These are phyloP conservation scores for Nanorana parkeri DNA, from an alignment of 2,113 vertebrate species.

Conservation along the genomic window DNA sequence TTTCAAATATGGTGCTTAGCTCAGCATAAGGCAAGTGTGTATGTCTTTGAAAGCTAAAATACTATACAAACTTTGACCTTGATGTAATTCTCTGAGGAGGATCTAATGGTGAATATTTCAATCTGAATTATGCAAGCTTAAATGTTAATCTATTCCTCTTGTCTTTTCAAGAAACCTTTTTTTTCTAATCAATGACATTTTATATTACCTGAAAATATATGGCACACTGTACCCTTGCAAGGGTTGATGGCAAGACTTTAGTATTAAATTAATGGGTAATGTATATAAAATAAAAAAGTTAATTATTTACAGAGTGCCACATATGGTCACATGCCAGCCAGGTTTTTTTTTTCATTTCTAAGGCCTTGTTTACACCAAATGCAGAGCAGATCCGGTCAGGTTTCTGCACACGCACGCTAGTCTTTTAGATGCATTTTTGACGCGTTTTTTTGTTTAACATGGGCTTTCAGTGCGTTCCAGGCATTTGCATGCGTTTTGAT, in stretches of 20 bases:
- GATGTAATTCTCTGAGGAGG: conserved; percentile 42
- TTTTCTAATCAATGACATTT: conserved; percentile 48
- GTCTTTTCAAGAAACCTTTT: conserved; percentile 47
- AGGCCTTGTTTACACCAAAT: no score
- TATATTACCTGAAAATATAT: conserved; percentile 21
- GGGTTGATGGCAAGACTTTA: conserved; percentile 15
- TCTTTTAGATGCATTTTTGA: no score
- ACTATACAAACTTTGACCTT: conserved; percentile 54
- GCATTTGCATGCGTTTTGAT: no score
- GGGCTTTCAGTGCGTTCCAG: no score
- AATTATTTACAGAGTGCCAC: no score
- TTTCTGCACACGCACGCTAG: no score
- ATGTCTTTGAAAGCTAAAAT: conserved; percentile 43
- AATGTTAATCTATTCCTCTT: conserved; percentile 55
- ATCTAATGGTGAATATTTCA: conserved; percentile 51
- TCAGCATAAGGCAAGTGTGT: conserved; percentile 42
- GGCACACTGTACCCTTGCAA: conserved; percentile 14
- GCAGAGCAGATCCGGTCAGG: no score
- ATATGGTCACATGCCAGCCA: no score
- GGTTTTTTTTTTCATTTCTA: no score
- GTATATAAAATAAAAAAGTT: background rate
- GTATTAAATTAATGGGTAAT: conserved; percentile 5
- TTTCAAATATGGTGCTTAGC: conserved; percentile 33
- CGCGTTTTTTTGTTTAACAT: no score
- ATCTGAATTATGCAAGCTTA: conserved; percentile 52